These are phyloP conservation scores for Pachycephus smyrnensis DNA, from an alignment of 2,888 invertebrate species.

Conservation along the genomic window DNA sequence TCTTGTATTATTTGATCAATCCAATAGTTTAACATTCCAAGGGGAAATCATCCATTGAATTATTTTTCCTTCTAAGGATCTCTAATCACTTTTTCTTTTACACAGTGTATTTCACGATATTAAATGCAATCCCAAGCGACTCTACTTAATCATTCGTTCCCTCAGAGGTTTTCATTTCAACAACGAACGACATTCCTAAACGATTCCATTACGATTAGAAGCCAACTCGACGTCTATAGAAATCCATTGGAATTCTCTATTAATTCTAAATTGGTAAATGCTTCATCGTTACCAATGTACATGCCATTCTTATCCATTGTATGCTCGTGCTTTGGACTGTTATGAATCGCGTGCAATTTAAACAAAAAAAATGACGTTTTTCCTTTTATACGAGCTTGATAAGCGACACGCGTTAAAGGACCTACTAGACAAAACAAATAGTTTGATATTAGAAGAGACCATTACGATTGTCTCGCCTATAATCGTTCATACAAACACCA, in stretches of 20 bases:
- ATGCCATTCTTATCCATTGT: no score
- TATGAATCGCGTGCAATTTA: not conserved
- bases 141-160: conserved; percentile 18
- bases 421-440: not conserved
- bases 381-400: not conserved
- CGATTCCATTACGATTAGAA: conserved; percentile 1
- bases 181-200: conserved; percentile 4
- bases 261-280: not conserved
- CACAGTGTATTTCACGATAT: not conserved
- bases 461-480: not conserved
- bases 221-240: not conserved
- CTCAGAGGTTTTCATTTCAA: not conserved
- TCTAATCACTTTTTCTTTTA: conserved; percentile 16
- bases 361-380: not conserved
- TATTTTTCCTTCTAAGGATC: conserved; percentile 19
- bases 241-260: not conserved
- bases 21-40: not conserved
- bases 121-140: not conserved
- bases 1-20: not conserved
- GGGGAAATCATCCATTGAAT: conserved; percentile 11
- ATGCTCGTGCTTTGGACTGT: no score
- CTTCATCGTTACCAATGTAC: not conserved
- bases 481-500: not conserved
- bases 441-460: not conserved
- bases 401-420: not conserved